Base-by-base conservation (phyloP, 2,113 vertebrate genomes). In the Empidonax alnorum region DNA sequence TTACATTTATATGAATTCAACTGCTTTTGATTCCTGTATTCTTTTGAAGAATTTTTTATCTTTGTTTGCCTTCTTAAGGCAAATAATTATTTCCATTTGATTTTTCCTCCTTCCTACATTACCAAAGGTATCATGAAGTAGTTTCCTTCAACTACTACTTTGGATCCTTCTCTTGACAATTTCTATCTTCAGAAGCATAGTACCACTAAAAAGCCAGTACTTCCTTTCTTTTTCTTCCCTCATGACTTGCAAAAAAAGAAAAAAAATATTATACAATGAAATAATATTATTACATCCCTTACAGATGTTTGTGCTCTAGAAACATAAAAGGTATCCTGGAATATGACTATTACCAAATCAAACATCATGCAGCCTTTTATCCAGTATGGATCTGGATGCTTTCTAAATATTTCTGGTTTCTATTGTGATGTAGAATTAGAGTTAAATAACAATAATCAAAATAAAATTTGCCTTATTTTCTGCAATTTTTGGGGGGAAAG, bases 371-470 rank as follows among this genome's bases (percentile, higher is more conserved):
- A 84, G 62, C 19, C 41, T 87, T 82, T 93, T 37, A 30, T 69
- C 41, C 58, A 69, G n/a, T n/a, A 85, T 79, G 41, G 46, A 69
- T 75, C 71, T 76, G 25, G 67, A 65, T 73, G 53, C 42, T 88
- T 75, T 84, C 65, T 83, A 96, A 89, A 78, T 76, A 89, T 89
- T 93, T 91, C 73, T 94, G 20, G 8, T 68, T 87, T 91, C 56
- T 87, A 14, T 67, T 74, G 28, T 77, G 68, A 27, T 24, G 16
- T 35, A 83, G 37, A 85, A 79, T 69, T 80, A 91, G 28, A 27
- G 21, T 83, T 30, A 94, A 89, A 53, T 77, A 76, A 71, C 33
- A 86, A 68, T 19, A 28, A 81, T 61, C 41, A 81, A 89, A 75
- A 89, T 31, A 58, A 93, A 84, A 59, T 62, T 69, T 89, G 33